These are phyloP conservation scores for Heteromurus nitidus DNA, from an alignment of 2,888 invertebrate species.

Conservation along the genomic window DNA sequence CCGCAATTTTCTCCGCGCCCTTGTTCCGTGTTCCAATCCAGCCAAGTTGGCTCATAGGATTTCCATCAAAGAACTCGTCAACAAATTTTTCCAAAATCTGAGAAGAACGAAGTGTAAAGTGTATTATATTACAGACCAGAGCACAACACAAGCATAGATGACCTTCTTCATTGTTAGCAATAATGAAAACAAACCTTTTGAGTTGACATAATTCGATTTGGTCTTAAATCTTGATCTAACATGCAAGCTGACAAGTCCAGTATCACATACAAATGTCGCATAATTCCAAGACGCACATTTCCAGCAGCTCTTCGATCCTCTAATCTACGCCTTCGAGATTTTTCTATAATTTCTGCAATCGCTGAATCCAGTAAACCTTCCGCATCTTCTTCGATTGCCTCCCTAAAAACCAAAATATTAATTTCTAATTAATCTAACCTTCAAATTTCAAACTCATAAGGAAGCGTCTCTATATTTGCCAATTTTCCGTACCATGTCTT, in stretches of 20 bases:
- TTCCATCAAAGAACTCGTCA: constrained; percentile 98
- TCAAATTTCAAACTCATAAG: neutral
- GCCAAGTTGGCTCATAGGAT: constrained; percentile 98
- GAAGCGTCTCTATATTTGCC: neutral
- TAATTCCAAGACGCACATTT: constrained; percentile 95
- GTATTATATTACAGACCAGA: no score
- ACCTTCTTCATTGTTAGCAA: neutral
- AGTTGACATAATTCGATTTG: constrained; percentile 90
- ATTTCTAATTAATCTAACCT: neutral
- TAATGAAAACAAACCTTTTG: constrained; percentile 82
- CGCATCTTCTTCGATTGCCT: constrained; percentile 96
- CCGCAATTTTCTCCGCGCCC: constrained; percentile 92
- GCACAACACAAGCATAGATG: no score
- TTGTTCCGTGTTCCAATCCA: constrained; percentile 94
- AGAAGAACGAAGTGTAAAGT: neutral
- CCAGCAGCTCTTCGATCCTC: constrained; percentile 80
- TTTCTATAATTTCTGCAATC: constrained; percentile 92
- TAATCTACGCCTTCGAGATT: constrained; percentile 88
- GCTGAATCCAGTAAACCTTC: constrained; percentile 93
- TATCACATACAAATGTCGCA: constrained; percentile 95
- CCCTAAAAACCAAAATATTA: constrained; percentile 79
- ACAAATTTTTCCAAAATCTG: constrained; percentile 94
- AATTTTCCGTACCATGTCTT: constrained; percentile 85
- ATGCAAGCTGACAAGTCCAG: constrained; percentile 96
- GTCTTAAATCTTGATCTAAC: constrained; percentile 96